phyloP scores from a whole-genome alignment of 2,888 invertebrate species.

The Lasius fuliginosus region DNA sequence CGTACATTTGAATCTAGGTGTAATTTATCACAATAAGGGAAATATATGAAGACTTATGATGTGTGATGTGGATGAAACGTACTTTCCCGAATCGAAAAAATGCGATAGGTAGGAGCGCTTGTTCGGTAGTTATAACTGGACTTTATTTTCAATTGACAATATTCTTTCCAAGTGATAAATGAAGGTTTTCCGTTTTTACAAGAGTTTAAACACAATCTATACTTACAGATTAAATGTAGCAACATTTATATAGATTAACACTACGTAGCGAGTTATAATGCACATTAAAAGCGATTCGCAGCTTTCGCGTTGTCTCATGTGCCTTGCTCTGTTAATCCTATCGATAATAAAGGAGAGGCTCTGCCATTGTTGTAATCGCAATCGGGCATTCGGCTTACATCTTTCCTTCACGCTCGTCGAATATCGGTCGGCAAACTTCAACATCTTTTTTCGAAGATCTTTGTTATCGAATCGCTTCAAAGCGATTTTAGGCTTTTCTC shows the following conservation, averaged over 20 bases:
- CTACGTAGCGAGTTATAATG: constrained; percentile 77
- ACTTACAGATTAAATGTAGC: constrained; percentile 76
- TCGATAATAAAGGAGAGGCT: constrained; percentile 24
- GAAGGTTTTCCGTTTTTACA: constrained; percentile 64
- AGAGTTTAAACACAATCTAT: constrained; percentile 73
- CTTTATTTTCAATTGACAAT: constrained; percentile 75
- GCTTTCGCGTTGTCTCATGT: constrained; percentile 39
- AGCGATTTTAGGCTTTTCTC: constrained; percentile 25
- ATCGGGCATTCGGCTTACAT: constrained; percentile 14
- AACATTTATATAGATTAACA: constrained; percentile 76
- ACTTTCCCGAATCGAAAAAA: constrained; percentile 59
- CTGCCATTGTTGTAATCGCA: constrained; percentile 36
- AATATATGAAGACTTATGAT: constrained; percentile 69
- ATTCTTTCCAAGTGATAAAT: constrained; percentile 65
- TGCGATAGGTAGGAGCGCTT: constrained; percentile 45
- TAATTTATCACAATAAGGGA: constrained; percentile 76
- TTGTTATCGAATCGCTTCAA: constrained; percentile 2
- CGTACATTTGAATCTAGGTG: constrained; percentile 65
- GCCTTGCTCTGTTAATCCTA: constrained; percentile 19
- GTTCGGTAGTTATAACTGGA: constrained; percentile 63
- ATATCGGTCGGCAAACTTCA: constrained; percentile 31
- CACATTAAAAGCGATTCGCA: constrained; percentile 78
- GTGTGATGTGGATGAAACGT: constrained; percentile 63
- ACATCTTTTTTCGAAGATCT: neutral
- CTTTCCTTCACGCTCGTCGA: neutral